Evolutionary conservation across 2,113 vertebrate genomes (phyloP).

Genomic region (Climacteris rufus): DNA sequence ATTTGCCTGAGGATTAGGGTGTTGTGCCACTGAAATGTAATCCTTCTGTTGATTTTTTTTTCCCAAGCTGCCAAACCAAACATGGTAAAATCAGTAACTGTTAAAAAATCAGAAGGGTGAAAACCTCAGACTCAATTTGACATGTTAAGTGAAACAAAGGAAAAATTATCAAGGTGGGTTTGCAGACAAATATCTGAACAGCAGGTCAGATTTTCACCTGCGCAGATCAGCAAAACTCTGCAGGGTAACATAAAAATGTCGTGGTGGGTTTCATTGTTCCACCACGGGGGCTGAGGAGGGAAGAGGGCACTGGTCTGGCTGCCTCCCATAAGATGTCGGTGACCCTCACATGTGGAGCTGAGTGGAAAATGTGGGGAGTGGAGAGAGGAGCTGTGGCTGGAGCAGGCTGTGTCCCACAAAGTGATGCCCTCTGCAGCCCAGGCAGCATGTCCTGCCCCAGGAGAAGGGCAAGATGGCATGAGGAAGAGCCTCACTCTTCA

Average conservation of each 20-base stretch:
- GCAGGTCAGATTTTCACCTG: neutral
- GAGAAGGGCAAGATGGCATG: neutral
- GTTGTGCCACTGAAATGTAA: constrained; percentile 93
- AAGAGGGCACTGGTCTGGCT: neutral
- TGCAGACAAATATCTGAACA: neutral
- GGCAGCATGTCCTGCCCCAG: neutral
- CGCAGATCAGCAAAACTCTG: neutral
- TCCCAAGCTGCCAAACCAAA: constrained; percentile 90
- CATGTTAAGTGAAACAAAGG: neutral
- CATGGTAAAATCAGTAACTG: constrained; percentile 85
- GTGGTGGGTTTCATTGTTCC: rapidly evolving
- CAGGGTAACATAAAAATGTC: rapidly evolving
- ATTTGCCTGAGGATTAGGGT: constrained; percentile 98
- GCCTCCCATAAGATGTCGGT: rapidly evolving
- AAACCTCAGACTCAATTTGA: neutral
- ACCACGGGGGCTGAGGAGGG: rapidly evolving
- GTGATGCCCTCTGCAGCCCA: rapidly evolving
- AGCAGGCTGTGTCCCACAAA: neutral
- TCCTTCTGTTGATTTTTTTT: constrained; percentile 90
- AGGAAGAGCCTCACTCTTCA: neutral
- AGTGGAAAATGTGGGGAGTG: neutral
- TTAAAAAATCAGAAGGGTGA: constrained; percentile 9
- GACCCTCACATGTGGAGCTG: rapidly evolving
- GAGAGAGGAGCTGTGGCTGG: neutral
- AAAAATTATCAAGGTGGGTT: neutral